Percentiles rank a stretch among this genome's conserved stretches.
These are phyloP conservation scores for Rhyacophila evoluta DNA, from an alignment of 2,888 invertebrate species.

Conservation along the genomic window DNA sequence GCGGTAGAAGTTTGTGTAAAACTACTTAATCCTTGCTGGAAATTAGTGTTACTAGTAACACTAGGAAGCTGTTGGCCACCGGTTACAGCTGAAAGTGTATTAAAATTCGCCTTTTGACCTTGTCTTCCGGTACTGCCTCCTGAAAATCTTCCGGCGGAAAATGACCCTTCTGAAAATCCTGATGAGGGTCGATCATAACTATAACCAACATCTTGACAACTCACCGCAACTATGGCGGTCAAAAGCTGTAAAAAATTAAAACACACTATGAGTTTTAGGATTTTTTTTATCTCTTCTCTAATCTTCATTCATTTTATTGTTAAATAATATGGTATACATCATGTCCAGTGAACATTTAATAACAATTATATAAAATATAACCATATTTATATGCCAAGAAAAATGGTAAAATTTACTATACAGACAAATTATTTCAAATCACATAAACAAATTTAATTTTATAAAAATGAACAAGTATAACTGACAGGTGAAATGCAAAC, in stretches of 20 bases:
- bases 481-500: no score
- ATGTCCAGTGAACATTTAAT: no score
- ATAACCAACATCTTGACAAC: neutral
- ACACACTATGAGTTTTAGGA: no score
- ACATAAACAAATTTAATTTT: no score
- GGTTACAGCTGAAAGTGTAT: neutral
- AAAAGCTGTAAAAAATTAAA: conserved; percentile 10
- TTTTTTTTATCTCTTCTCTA: no score
- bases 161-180: neutral
- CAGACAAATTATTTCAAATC: no score
- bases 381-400: no score
- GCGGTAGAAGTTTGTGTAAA: neutral
- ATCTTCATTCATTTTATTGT: no score
- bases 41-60: neutral
- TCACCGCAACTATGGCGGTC: neutral
- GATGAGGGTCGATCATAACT: neutral
- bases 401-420: no score
- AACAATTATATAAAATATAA: no score
- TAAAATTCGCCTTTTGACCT: neutral
- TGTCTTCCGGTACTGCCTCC: neutral
- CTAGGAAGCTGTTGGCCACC: neutral
- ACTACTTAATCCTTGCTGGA: neutral
- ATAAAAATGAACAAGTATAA: no score
- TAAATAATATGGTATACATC: no score
- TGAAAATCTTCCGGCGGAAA: neutral